phyloP scores from a whole-genome alignment of 2,797 vertebrate genomes.

The Limnodromus scolopaceus region DNA sequence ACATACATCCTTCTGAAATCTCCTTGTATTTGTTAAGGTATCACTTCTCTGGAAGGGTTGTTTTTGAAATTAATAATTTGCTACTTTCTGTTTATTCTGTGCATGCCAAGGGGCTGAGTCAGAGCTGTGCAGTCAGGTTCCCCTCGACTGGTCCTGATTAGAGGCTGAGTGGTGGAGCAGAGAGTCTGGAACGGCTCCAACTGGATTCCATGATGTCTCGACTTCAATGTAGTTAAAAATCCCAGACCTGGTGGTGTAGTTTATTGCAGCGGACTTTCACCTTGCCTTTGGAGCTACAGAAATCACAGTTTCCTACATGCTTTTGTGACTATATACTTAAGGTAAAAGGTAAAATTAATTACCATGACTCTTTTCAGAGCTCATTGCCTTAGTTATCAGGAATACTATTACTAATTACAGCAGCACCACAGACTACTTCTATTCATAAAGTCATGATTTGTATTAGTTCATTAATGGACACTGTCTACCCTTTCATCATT shows the following conservation, averaged over 20 bases:
- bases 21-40: not conserved
- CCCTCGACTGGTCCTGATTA: constrained; percentile 12
- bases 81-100: constrained; percentile 8
- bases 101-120: constrained; percentile 46
- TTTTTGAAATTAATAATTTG: constrained; percentile 40
- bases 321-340: not conserved
- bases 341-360: not conserved
- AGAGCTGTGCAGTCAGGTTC: constrained; percentile 24
- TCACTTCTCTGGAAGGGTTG: not conserved
- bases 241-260: not conserved
- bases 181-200: constrained; percentile 35
- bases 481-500: not conserved
- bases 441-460: not conserved
- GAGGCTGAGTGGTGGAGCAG: constrained; percentile 34
- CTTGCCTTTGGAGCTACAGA: constrained; percentile 1
- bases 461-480: not conserved
- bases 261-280: constrained; percentile 35
- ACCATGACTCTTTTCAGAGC: not conserved
- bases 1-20: not conserved
- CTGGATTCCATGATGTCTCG: constrained; percentile 42
- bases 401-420: not conserved
- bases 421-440: not conserved
- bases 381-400: not conserved
- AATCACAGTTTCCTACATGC: not conserved
- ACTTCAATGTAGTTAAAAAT: constrained; percentile 6